phyloP scores from a whole-genome alignment of 2,888 invertebrate species.

The Eilema caniola region DNA sequence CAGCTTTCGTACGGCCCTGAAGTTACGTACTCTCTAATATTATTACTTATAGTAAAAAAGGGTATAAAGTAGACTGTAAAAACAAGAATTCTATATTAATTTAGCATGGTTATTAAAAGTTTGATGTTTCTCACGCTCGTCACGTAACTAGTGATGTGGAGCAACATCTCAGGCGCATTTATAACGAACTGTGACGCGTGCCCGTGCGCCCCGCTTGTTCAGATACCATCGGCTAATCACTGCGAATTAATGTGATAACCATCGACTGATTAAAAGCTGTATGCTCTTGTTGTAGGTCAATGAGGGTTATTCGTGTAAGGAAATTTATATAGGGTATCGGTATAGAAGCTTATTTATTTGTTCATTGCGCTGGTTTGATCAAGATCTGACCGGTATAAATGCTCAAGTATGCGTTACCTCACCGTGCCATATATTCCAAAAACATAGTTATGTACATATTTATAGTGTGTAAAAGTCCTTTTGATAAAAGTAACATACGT shows the following conservation, averaged over 20 bases:
- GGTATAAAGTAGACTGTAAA: constrained; percentile 11
- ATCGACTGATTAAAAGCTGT: constrained; percentile 49
- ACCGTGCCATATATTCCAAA: no score
- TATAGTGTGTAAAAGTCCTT: no score
- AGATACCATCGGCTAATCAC: constrained; percentile 67
- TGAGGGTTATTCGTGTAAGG: constrained; percentile 16
- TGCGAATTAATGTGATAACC: constrained; percentile 63
- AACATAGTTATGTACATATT: no score
- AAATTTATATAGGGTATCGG: constrained; percentile 6
- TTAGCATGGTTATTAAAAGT: constrained; percentile 43
- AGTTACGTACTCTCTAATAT: neutral
- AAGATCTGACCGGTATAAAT: neutral
- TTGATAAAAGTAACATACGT: no score
- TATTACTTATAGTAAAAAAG: neutral
- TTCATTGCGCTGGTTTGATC: neutral
- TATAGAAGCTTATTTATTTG: neutral
- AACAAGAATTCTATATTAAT: constrained; percentile 30
- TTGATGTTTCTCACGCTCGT: constrained; percentile 57
- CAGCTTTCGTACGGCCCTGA: neutral
- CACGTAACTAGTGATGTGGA: constrained; percentile 62
- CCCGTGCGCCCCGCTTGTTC: constrained; percentile 64
- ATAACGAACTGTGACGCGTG: constrained; percentile 66
- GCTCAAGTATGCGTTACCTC: neutral
- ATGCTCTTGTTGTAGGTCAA: constrained; percentile 32
- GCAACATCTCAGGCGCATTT: constrained; percentile 50